Percentiles rank a stretch among this genome's conserved stretches.
Evolutionary conservation across 2,888 invertebrate genomes (phyloP).

Genomic region (Chrysomela aeneicollis): DNA sequence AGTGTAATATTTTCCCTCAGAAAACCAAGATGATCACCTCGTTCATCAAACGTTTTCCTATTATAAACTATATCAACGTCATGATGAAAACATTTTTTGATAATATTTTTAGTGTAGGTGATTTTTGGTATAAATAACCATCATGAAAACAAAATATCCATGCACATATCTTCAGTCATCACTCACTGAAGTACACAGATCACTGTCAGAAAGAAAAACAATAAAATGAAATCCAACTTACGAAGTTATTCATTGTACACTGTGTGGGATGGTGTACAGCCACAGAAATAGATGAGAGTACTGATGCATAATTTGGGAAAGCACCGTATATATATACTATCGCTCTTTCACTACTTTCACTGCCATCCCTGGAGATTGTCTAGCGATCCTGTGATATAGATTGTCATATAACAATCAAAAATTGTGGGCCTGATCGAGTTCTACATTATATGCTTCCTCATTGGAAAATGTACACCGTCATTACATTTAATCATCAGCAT

Average conservation of each 20-base stretch:
- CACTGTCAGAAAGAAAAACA: background rate
- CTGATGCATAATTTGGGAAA: slow-evolving; percentile 50
- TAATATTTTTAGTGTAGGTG: too few species aligned
- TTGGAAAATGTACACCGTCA: too few species aligned
- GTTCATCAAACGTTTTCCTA: too few species aligned
- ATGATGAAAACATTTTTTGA: too few species aligned
- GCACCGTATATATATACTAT: slow-evolving; percentile 50
- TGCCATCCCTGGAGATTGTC: slow-evolving; percentile 47
- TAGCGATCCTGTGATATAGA: slow-evolving; percentile 32
- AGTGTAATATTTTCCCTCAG: too few species aligned
- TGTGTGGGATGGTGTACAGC: slow-evolving; percentile 46
- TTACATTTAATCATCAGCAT: too few species aligned
- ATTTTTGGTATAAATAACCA: too few species aligned
- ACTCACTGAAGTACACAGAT: slow-evolving; percentile 10
- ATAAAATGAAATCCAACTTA: slow-evolving; percentile 50
- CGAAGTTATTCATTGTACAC: slow-evolving; percentile 58
- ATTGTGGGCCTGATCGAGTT: background rate
- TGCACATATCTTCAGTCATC: too few species aligned
- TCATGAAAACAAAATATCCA: too few species aligned
- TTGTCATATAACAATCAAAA: slow-evolving; percentile 39
- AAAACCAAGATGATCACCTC: too few species aligned
- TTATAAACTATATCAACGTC: too few species aligned
- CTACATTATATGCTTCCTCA: too few species aligned
- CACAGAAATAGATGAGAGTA: slow-evolving; percentile 46
- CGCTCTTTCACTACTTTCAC: slow-evolving; percentile 53